phyloP scores from a whole-genome alignment of 2,888 invertebrate genomes.

The Synanthedon tipuliformis region DNA sequence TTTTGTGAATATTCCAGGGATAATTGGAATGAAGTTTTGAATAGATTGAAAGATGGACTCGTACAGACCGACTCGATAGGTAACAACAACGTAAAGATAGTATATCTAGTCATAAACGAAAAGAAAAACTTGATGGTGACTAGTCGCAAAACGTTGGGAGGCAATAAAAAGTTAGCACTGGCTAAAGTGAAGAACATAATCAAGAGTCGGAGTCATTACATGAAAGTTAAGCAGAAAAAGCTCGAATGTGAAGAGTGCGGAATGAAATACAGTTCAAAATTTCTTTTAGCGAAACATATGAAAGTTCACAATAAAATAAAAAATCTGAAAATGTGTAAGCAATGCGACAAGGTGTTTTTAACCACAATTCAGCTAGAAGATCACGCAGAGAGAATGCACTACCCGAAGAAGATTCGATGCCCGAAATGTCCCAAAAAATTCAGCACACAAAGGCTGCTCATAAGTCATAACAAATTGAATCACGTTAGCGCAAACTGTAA shows the following conservation, averaged over 20 bases:
- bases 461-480: constrained; percentile 29
- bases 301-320: constrained; percentile 24
- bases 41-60: constrained; percentile 21
- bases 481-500: constrained; percentile 39
- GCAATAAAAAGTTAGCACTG: constrained; percentile 26
- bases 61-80: constrained; percentile 18
- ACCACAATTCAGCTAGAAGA: constrained; percentile 22
- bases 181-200: constrained; percentile 29
- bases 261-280: constrained; percentile 20
- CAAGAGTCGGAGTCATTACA: constrained; percentile 22
- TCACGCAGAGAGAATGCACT: constrained; percentile 39
- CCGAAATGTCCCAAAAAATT: constrained; percentile 37
- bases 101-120: constrained; percentile 30
- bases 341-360: constrained; percentile 38
- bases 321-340: constrained; percentile 22
- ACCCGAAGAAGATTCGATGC: constrained; percentile 38
- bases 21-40: constrained; percentile 28
- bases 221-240: constrained; percentile 16
- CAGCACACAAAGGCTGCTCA: constrained; percentile 35
- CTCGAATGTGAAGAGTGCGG: constrained; percentile 40
- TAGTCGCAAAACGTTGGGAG: constrained; percentile 20
- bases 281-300: constrained; percentile 27
- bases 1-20: constrained; percentile 28
- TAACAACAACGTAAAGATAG: constrained; percentile 20
- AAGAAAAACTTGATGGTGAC: constrained; percentile 30